Conservation (phyloP, 2,888 invertebrate species). For the Nephrocerus scutellatus region DNA sequence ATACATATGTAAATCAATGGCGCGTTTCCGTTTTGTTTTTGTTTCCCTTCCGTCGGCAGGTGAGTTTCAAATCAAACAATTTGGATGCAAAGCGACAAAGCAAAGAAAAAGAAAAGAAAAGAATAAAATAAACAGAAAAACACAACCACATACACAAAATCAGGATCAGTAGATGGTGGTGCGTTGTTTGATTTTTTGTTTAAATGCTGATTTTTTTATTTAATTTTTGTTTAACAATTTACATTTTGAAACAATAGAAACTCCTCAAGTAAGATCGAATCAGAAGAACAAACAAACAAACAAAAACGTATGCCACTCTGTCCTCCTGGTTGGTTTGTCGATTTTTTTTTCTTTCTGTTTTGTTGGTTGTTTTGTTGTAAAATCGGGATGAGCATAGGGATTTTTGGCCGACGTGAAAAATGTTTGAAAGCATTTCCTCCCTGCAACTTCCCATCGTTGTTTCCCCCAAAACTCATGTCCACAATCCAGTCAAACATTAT, state of each 20-base stretch:
- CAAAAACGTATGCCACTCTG: conserved; percentile 22
- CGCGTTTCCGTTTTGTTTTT: no score
- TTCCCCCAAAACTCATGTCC: no score
- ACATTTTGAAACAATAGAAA: conserved; percentile 28
- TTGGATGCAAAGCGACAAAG: no score
- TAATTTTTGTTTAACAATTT: no score
- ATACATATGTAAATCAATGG: no score
- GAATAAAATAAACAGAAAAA: no score
- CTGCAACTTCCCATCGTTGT: no score
- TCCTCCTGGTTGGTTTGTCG: conserved; percentile 4
- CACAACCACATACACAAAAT: conserved; percentile 24
- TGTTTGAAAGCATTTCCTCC: conserved; percentile 14
- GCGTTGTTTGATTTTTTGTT: conserved; percentile 23
- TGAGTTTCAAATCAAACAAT: conserved; percentile 30
- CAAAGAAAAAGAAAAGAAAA: no score
- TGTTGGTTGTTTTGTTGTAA: conserved; percentile 26
- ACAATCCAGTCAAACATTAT: no score
- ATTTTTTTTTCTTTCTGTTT: conserved; percentile 2
- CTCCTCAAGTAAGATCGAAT: conserved; percentile 17
- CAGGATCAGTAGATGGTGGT: conserved; percentile 22
- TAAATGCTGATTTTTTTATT: conserved; percentile 23
- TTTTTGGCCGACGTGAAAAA: conserved; percentile 49
- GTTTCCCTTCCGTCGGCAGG: conserved; percentile 43
- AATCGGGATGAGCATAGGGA: conserved; percentile 50
- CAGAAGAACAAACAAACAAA: conserved; percentile 15